Evolutionary conservation across 2,113 vertebrate species (phyloP).

Genomic region (Poeciliopsis turrubarensis): DNA sequence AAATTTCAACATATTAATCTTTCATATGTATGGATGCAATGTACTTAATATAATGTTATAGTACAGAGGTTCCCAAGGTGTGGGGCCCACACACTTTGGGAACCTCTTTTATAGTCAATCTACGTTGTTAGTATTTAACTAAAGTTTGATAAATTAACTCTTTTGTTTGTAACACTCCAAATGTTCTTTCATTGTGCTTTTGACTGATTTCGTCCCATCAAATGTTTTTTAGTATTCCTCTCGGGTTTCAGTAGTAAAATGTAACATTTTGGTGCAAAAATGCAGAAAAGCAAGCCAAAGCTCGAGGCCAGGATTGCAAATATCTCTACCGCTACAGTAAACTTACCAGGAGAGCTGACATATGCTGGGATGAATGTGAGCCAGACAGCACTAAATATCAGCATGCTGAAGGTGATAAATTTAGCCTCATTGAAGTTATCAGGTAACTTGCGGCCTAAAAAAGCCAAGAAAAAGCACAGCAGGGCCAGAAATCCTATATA

Average conservation of each 20-base stretch:
- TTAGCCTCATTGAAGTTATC: constrained; percentile 82
- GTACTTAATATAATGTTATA: neutral
- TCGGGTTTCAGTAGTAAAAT: constrained; percentile 77
- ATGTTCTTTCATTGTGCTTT: constrained; percentile 10
- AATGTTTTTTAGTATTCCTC: constrained; percentile 73
- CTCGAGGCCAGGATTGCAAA: constrained; percentile 81
- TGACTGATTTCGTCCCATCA: constrained; percentile 64
- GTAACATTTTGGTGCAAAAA: constrained; percentile 80
- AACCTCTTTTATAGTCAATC: neutral
- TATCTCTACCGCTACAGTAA: constrained; percentile 81
- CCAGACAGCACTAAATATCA: constrained; percentile 81
- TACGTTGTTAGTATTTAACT: neutral
- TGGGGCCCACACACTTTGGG: too few species aligned
- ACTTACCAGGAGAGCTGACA: constrained; percentile 82
- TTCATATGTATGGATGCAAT: neutral
- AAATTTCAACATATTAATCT: neutral
- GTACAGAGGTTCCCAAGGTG: too few species aligned
- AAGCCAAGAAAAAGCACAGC: constrained; percentile 76
- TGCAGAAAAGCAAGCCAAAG: constrained; percentile 76
- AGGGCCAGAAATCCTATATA: constrained; percentile 77
- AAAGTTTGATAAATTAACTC: neutral
- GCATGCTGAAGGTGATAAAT: constrained; percentile 81
- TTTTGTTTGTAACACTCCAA: neutral
- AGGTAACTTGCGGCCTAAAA: constrained; percentile 77
- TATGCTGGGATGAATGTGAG: constrained; percentile 79